Conservation (phyloP, 2,797 vertebrate genomes). For the Enteromius unitaeniatus region DNA sequence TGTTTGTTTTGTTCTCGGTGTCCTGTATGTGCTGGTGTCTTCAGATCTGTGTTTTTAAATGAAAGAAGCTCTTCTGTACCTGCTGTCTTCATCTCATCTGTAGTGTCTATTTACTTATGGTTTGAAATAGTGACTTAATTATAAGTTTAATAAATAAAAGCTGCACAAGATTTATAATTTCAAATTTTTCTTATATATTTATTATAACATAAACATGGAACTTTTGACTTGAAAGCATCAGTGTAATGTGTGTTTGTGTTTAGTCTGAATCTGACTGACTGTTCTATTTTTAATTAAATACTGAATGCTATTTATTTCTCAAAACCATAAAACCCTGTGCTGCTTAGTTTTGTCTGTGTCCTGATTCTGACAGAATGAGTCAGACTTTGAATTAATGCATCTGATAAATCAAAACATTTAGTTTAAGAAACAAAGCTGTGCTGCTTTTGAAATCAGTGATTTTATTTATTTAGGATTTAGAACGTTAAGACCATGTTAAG, state of each 20-base stretch:
- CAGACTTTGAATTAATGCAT: neutral
- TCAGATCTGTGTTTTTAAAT: neutral
- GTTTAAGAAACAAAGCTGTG: neutral
- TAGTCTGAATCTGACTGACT: neutral
- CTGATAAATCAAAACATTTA: neutral
- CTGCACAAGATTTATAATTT: neutral
- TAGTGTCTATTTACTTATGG: neutral
- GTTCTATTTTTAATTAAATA: constrained; percentile 18
- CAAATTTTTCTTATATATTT: too few species aligned
- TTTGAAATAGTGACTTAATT: neutral
- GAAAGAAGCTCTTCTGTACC: neutral
- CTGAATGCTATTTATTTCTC: neutral
- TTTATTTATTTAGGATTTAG: neutral
- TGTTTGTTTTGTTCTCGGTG: neutral
- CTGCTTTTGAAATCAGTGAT: neutral
- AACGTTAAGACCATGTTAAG: neutral
- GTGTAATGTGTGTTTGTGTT: neutral
- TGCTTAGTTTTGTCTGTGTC: neutral
- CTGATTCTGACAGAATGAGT: constrained; percentile 4
- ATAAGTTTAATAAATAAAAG: neutral
- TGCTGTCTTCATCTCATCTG: neutral
- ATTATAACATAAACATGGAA: neutral
- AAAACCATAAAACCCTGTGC: neutral
- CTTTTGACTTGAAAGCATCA: neutral
- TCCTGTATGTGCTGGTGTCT: neutral